Evolutionary conservation across 2,797 vertebrate species (phyloP).

Genomic region (Anguilla pacifica): DNA sequence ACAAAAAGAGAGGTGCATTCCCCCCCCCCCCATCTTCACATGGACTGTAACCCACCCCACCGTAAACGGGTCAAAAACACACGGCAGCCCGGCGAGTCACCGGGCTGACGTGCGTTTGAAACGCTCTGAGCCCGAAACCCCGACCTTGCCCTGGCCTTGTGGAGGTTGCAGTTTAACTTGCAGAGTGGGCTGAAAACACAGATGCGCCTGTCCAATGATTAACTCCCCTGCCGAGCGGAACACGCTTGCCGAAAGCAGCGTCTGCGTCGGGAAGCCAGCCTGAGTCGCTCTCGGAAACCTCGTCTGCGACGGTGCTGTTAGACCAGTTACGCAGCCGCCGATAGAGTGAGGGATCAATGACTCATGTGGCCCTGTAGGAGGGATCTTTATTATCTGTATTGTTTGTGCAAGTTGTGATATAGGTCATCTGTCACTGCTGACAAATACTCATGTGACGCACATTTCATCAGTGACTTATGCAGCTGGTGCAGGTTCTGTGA

Average conservation of each 20-base stretch:
- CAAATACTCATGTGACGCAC: background rate
- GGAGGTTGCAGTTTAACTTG: conserved; percentile 30
- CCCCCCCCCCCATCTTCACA: background rate
- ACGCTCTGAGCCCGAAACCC: background rate
- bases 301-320: background rate
- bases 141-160: conserved; percentile 34
- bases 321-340: background rate
- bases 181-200: conserved; percentile 27
- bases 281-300: background rate
- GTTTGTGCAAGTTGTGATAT: background rate
- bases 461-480: conserved; percentile 2
- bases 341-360: background rate
- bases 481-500: background rate
- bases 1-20: background rate
- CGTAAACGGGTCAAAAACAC: background rate
- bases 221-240: conserved; percentile 15
- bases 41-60: background rate
- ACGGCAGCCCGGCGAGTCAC: background rate
- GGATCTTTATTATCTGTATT: background rate
- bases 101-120: background rate
- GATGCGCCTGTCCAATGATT: conserved; percentile 31
- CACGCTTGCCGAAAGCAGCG: background rate
- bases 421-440: background rate
- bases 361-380: background rate
- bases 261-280: background rate